These are phyloP conservation scores for Creontiades dilutus DNA, from an alignment of 2,888 invertebrate species.

Conservation along the genomic window DNA sequence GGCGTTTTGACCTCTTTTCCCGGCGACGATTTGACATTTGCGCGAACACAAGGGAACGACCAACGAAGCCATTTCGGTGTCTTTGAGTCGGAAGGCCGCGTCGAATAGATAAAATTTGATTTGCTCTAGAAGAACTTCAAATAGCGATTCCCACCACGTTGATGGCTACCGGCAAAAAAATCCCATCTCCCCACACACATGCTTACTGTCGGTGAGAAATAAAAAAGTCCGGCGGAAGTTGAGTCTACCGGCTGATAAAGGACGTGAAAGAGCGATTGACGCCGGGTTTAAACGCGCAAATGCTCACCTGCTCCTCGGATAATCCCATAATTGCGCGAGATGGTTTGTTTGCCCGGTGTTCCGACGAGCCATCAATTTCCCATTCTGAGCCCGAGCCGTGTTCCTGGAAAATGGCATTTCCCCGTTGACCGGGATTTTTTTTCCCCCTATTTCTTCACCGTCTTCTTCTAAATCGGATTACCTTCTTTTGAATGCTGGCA, in stretches of 20 bases:
- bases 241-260: background rate
- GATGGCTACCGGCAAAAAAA: conserved; percentile 5
- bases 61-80: background rate
- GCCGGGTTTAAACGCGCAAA: conserved; percentile 25
- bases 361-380: background rate
- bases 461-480: background rate
- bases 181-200: background rate
- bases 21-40: background rate
- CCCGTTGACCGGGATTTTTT: background rate
- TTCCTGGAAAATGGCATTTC: background rate
- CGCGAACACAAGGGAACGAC: background rate
- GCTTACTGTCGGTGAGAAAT: conserved; percentile 29
- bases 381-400: background rate
- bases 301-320: conserved; percentile 24
- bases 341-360: background rate
- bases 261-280: conserved; percentile 12
- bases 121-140: conserved; percentile 21
- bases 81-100: background rate
- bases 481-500: background rate
- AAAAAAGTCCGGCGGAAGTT: conserved; percentile 21
- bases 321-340: conserved; percentile 22
- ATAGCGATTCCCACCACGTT: background rate
- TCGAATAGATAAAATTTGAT: conserved; percentile 33
- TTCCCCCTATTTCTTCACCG: too few relatives aligned
- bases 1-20: background rate